A percentile compares a stretch with the other conserved stretches of the same genome.
These are phyloP conservation scores for Silurus lanzhouensis DNA, from an alignment of 2,797 vertebrate species.

Conservation along the genomic window DNA sequence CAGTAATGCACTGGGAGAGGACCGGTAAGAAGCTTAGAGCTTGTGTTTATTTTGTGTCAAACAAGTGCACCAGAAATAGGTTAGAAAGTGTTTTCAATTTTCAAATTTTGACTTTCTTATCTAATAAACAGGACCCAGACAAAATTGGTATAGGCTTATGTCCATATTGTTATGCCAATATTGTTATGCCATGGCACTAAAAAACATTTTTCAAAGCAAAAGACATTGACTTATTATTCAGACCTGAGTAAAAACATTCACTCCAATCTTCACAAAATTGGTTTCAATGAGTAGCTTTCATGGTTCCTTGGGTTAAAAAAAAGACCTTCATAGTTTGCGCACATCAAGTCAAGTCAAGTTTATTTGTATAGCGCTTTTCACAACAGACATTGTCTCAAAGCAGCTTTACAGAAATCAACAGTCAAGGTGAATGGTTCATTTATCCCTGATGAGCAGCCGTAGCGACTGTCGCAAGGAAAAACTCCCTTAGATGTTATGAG, in stretches of 20 bases:
- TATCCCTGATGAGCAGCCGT: too few relatives aligned
- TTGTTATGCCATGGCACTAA: background rate
- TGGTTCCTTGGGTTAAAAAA: background rate
- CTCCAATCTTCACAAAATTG: too few relatives aligned
- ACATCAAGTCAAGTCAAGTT: too few relatives aligned
- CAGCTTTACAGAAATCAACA: too few relatives aligned
- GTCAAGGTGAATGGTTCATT: too few relatives aligned
- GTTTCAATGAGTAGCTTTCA: background rate
- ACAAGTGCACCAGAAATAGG: constrained; percentile 14
- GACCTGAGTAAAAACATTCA: background rate
- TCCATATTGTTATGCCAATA: background rate
- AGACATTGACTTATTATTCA: background rate
- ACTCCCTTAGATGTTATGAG: too few relatives aligned
- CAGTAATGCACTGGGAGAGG: constrained; percentile 15
- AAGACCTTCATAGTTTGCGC: too few relatives aligned
- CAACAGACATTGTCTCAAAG: too few relatives aligned
- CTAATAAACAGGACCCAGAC: background rate
- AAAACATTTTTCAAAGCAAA: background rate
- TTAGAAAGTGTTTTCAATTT: background rate
- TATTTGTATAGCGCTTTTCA: too few relatives aligned
- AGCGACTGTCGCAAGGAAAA: too few relatives aligned
- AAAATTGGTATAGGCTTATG: background rate
- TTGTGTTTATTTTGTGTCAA: constrained; percentile 20
- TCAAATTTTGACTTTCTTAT: background rate
- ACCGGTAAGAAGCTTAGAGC: constrained; percentile 4